These are phyloP conservation scores for Carabus problematicus DNA, from an alignment of 2,888 invertebrate species.

Conservation along the genomic window DNA sequence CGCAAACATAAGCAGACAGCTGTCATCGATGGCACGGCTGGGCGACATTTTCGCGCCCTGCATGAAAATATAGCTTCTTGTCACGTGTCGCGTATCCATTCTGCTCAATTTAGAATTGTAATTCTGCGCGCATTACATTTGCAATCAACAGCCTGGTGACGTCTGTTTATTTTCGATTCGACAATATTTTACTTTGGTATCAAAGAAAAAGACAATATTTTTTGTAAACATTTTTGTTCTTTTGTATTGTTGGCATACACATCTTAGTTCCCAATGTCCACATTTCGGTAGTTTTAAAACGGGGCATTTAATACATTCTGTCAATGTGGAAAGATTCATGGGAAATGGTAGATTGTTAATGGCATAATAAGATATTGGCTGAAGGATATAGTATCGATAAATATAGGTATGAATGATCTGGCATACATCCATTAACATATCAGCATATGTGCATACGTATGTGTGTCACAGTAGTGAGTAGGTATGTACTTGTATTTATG, in stretches of 20 bases:
- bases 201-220: background rate
- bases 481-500: background rate
- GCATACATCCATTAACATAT: background rate
- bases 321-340: too few species aligned
- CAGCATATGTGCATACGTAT: too few species aligned
- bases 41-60: slow-evolving; percentile 37
- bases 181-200: background rate
- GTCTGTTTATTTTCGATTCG: background rate
- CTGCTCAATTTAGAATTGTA: slow-evolving; percentile 58
- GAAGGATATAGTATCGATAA: too few species aligned
- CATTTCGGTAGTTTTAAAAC: too few species aligned
- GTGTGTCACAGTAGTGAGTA: background rate
- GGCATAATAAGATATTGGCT: too few species aligned
- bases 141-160: slow-evolving; percentile 41
- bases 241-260: too few species aligned
- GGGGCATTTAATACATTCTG: too few species aligned
- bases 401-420: too few species aligned
- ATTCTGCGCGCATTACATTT: slow-evolving; percentile 58
- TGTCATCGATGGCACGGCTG: slow-evolving; percentile 34
- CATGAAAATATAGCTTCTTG: slow-evolving; percentile 58
- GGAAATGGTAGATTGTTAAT: too few species aligned
- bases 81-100: slow-evolving; percentile 57
- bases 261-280: too few species aligned
- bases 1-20: slow-evolving; percentile 28
- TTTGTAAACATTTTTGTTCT: too few species aligned